phyloP scores from a whole-genome alignment of 2,797 vertebrate genomes.

The Pseudochaenichthys georgianus region DNA sequence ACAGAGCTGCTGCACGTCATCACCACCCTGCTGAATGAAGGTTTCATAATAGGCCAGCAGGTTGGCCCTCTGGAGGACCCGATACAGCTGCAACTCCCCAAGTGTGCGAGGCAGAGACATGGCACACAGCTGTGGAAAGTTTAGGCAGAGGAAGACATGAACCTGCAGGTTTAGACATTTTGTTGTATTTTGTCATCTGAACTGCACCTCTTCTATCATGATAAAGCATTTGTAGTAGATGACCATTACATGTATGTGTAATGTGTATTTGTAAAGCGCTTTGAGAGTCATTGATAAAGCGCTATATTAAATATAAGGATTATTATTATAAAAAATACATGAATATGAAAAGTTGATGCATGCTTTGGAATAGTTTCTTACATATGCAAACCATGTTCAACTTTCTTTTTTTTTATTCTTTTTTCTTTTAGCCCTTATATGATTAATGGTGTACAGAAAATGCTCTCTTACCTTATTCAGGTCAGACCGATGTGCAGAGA shows the following conservation, averaged over 20 bases:
- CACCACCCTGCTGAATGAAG: constrained; percentile 99
- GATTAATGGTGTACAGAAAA: not conserved
- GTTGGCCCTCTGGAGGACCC: constrained; percentile 96
- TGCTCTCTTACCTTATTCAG: constrained; percentile 66
- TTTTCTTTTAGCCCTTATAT: not conserved
- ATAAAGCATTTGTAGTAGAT: not conserved
- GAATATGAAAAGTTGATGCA: not conserved
- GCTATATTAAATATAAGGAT: no score
- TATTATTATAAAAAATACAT: not conserved
- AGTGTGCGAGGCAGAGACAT: constrained; percentile 97
- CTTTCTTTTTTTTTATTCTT: not conserved
- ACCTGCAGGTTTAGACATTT: constrained; percentile 47
- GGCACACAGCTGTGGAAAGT: constrained; percentile 67
- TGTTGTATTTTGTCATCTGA: constrained; percentile 12
- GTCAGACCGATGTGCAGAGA: constrained; percentile 34
- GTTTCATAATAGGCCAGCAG: constrained; percentile 98
- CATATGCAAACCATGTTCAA: not conserved
- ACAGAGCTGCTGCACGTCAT: constrained; percentile 97
- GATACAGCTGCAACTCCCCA: constrained; percentile 97
- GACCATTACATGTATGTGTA: no score
- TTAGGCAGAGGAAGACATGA: constrained; percentile 51
- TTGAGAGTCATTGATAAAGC: no score
- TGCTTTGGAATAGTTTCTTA: constrained; percentile 3
- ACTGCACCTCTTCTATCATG: constrained; percentile 11
- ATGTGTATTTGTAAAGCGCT: no score